A percentile compares a stretch with the other conserved stretches of the same genome.
Evolutionary conservation across 2,113 vertebrate genomes (phyloP).

Genomic region (Motacilla alba): DNA sequence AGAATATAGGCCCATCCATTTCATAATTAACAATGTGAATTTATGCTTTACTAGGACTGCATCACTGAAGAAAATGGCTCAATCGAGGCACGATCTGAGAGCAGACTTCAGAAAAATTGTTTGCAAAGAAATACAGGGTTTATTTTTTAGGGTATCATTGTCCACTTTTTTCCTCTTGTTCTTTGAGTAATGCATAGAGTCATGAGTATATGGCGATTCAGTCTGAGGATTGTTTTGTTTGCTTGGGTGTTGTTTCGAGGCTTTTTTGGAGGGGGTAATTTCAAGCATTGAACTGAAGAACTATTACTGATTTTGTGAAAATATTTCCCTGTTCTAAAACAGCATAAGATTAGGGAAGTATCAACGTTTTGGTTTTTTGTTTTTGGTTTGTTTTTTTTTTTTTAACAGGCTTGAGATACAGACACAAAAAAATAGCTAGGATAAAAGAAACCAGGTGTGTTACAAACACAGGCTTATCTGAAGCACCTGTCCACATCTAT

Average conservation of each 20-base stretch:
- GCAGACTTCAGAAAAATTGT: background rate
- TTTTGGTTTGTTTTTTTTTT: background rate
- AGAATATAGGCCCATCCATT: background rate
- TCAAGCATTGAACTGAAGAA: background rate
- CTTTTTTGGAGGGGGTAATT: background rate
- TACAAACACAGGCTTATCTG: background rate
- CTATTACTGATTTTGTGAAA: background rate
- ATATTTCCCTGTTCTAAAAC: background rate
- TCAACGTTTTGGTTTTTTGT: background rate
- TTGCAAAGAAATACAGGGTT: background rate
- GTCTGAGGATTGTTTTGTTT: background rate
- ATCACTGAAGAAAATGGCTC: background rate
- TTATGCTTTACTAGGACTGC: background rate
- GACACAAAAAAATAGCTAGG: background rate
- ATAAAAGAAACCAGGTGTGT: background rate
- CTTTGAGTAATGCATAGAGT: background rate
- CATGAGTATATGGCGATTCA: accelerated
- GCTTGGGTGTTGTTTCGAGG: background rate
- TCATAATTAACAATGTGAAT: background rate
- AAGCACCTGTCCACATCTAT: background rate
- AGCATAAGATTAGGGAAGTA: background rate
- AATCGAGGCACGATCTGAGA: background rate
- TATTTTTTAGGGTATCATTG: background rate
- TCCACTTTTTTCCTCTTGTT: background rate
- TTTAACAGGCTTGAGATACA: background rate